Evolutionary conservation across 2,797 vertebrate species (phyloP).

Genomic region (Acanthurus leucopareius): DNA sequence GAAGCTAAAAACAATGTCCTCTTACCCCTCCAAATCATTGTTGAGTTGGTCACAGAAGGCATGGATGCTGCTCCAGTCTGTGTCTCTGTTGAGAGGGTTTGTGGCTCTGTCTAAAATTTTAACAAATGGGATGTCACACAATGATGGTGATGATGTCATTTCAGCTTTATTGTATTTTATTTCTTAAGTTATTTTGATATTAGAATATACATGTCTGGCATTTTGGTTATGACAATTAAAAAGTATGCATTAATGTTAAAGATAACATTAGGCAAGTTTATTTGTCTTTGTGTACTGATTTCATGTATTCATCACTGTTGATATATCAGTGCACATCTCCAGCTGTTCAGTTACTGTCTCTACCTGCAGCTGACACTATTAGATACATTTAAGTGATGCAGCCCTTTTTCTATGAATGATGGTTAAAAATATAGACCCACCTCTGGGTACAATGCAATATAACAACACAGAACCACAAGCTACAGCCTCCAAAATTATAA

Average conservation of each 20-base stretch:
- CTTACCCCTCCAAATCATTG: conserved; percentile 95
- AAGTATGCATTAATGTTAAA: background rate
- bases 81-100: conserved; percentile 95
- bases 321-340: background rate
- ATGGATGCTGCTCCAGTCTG: conserved; percentile 94
- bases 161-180: background rate
- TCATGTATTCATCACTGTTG: background rate
- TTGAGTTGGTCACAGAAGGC: conserved; percentile 97
- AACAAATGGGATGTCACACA: conserved; percentile 9
- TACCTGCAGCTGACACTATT: background rate
- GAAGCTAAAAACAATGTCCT: background rate
- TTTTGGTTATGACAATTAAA: background rate
- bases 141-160: background rate
- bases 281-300: background rate
- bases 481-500: background rate
- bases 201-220: background rate
- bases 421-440: background rate
- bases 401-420: background rate
- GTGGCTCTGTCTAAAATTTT: conserved; percentile 92
- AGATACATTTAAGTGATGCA: background rate
- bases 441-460: background rate
- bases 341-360: background rate
- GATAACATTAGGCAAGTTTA: background rate
- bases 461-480: background rate
- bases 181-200: background rate